Conservation (phyloP, 2,888 invertebrate species). For the Trissoscelio sp. region DNA sequence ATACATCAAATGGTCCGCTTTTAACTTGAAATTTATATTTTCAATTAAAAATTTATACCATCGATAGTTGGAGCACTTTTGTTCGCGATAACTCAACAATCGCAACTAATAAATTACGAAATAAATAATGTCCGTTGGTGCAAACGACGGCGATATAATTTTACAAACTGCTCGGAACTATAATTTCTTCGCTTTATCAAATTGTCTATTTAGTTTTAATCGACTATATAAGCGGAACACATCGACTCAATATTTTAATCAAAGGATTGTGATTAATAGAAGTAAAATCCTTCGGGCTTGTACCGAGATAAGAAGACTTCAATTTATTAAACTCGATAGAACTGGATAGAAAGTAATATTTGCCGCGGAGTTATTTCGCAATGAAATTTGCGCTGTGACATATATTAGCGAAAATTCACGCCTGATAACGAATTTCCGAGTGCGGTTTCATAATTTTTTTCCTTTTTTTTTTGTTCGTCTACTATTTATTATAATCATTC, state of each 20-base stretch:
- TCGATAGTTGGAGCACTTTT: neutral
- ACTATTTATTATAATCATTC: conserved; percentile 23
- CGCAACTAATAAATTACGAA: conserved; percentile 8
- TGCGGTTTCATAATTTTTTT: no score
- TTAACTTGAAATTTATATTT: conserved; percentile 49
- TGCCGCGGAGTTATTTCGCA: conserved; percentile 12
- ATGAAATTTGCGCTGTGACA: conserved; percentile 11
- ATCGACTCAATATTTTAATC: conserved; percentile 40
- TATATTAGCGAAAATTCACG: conserved; percentile 12
- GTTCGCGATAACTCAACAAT: neutral
- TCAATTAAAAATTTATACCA: conserved; percentile 48
- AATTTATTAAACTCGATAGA: conserved; percentile 1
- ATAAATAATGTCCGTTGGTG: neutral
- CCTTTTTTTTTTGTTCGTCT: neutral
- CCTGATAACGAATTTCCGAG: conserved; percentile 29
- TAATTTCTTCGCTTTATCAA: conserved; percentile 9
- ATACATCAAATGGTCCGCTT: conserved; percentile 50
- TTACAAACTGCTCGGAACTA: conserved; percentile 16
- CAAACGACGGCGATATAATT: neutral
- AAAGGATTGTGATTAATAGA: conserved; percentile 27
- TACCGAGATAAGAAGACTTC: conserved; percentile 21
- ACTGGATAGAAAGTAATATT: conserved; percentile 27
- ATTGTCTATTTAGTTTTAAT: conserved; percentile 31
- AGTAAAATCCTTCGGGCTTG: conserved; percentile 13
- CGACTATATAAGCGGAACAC: conserved; percentile 3